Conservation (phyloP, 2,113 vertebrate genomes). For the Corynorhinus townsendii region DNA sequence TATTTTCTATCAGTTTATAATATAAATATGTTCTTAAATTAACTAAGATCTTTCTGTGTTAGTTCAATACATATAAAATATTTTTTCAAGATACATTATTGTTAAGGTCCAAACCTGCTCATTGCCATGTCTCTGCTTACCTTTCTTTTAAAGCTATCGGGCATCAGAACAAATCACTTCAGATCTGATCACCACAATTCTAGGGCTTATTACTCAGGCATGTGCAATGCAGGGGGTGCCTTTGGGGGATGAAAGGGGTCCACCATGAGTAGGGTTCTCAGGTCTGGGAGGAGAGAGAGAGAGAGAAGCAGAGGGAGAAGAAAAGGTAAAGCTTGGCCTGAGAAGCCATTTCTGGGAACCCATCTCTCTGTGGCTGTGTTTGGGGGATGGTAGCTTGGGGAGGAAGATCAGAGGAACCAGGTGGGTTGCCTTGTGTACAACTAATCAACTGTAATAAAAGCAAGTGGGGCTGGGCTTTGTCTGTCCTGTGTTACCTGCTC, state of each 20-base stretch:
- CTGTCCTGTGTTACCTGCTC: neutral
- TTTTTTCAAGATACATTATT: neutral
- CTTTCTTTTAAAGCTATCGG: neutral
- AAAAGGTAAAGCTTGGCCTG: neutral
- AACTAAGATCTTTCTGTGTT: neutral
- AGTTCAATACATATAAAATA: neutral
- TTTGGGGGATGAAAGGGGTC: neutral
- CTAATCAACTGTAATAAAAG: neutral
- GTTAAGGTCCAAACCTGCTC: neutral
- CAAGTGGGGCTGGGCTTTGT: neutral
- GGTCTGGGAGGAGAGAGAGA: neutral
- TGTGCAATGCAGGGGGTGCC: neutral
- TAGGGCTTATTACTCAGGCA: neutral
- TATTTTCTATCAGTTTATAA: neutral
- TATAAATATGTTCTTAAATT: constrained; percentile 39
- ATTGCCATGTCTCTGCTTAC: rapidly evolving
- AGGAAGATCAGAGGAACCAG: neutral
- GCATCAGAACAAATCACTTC: neutral
- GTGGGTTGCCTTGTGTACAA: neutral
- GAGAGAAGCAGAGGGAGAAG: neutral
- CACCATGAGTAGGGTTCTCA: neutral
- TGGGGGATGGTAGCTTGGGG: no score
- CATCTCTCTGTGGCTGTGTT: neutral
- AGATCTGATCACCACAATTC: neutral
- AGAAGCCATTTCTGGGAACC: neutral